Conservation (phyloP, 2,113 vertebrate genomes). For the Carollia perspicillata region DNA sequence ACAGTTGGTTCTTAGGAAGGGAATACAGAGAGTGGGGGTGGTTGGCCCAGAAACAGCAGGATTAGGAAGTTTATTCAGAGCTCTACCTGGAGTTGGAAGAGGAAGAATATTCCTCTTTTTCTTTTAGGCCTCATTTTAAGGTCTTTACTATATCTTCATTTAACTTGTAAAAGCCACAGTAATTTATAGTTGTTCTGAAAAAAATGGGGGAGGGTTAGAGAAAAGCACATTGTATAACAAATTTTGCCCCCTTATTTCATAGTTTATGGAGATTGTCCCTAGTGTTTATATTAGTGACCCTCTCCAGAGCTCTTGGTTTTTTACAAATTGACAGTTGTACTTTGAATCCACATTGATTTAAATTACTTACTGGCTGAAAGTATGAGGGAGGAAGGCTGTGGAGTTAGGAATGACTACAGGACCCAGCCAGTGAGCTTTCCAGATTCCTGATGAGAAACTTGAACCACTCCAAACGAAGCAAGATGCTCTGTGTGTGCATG, state of each 20-base stretch:
- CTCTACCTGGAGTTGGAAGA: not conserved
- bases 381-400: not conserved
- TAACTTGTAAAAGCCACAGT: not conserved
- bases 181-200: not conserved
- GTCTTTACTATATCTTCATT: conserved; percentile 32
- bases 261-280: conserved; percentile 18
- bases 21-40: conserved; percentile 44
- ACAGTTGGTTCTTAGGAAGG: conserved; percentile 57
- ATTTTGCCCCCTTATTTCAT: not conserved
- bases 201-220: no score
- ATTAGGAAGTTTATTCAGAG: conserved; percentile 52
- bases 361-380: not conserved
- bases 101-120: not conserved
- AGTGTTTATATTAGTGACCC: conserved; percentile 37
- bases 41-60: conserved; percentile 57
- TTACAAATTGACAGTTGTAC: conserved; percentile 37
- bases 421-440: not conserved
- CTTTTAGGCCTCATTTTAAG: not conserved
- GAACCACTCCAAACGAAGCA: not conserved
- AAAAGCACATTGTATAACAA: not conserved
- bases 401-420: not conserved
- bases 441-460: not conserved
- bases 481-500: not conserved
- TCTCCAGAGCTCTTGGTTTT: conserved; percentile 29
- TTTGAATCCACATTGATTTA: conserved; percentile 37